Base-by-base conservation (phyloP, 2,113 vertebrate genomes). In the Notarius quadriscutis region DNA sequence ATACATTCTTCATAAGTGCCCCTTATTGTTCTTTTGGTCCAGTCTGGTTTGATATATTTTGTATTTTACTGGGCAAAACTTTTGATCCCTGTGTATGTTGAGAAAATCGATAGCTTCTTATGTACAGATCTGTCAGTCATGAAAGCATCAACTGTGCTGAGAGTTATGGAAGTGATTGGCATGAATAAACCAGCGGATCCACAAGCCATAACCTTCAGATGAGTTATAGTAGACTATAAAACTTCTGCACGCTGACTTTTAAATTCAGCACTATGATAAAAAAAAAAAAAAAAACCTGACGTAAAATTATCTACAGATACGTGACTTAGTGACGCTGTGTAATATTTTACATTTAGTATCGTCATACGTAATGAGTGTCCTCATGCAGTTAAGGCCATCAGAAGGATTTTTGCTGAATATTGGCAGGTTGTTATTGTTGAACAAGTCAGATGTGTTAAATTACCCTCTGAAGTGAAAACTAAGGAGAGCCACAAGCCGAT, bases 131-230 rank as follows among this genome's bases (percentile, higher is more conserved):
- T 90, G 91, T 81, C 90, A 90, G 74, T 91, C 87, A 91, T 34
- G 34, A 53, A 86, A 83, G 77, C 84, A 87, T 89, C 89, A 87
- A 72, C 83, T 84, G 86, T 88, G 78, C 77, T 22, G 53, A 81
- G 85, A 63, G 60, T 86, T 83, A 83, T 71, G 75, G 84, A 85
- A 84, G 75, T 89, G 87, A 86, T 86, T 85, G 87, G 89, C 86
- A 92, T 91, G 87, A 92, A 91, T 91, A 90, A 89, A 87, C 87
- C 85, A 90, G 67, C 82, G 55, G 34, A 77, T 84, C 80, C 83
- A 67, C 71, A 79, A 78, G 60, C 62, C 75, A 53, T 72, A 78
- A 63, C 65, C 77, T 74, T 67, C 72, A 74, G 34, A 63, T 87
- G 57, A 83, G 85, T 51, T 65, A 57, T 78, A 81, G 48, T 57